These are phyloP conservation scores for Bradypus variegatus DNA, from an alignment of 2,797 vertebrate species.

Conservation along the genomic window DNA sequence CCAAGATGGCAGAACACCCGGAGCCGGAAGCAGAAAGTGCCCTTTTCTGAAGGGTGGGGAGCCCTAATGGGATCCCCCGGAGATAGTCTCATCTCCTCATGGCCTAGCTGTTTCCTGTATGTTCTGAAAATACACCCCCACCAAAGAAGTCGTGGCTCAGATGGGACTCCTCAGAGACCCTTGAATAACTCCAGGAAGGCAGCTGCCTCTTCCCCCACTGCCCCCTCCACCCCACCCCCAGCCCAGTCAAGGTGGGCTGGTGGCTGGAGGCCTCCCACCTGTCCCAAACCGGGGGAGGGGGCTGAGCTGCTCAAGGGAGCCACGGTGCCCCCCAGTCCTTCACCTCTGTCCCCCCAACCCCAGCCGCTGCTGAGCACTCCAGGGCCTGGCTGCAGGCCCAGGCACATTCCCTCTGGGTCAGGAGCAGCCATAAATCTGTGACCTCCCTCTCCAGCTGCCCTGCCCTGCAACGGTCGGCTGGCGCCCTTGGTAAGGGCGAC, in stretches of 20 bases:
- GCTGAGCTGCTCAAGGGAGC: neutral
- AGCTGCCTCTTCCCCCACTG: neutral
- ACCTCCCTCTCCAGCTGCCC: neutral
- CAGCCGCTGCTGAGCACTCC: neutral
- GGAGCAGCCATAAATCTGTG: neutral
- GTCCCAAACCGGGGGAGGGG: neutral
- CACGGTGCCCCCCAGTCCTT: neutral
- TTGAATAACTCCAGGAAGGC: neutral
- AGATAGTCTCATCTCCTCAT: neutral
- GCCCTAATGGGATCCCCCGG: no score
- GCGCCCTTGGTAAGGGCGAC: neutral
- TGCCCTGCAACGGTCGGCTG: neutral
- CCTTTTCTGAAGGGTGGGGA: neutral
- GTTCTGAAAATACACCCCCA: neutral
- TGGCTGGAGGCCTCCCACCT: neutral
- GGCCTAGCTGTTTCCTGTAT: neutral
- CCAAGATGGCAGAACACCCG: neutral
- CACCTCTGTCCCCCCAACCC: neutral
- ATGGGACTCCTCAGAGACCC: neutral
- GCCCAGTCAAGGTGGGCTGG: no score
- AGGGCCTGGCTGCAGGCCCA: neutral
- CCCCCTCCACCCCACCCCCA: rapidly evolving
- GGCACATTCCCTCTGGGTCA: conserved; percentile 10
- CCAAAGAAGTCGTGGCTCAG: neutral
- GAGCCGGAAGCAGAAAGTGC: no score